Base-by-base conservation (phyloP, 2,113 vertebrate genomes). In the Bufo gargarizans region DNA sequence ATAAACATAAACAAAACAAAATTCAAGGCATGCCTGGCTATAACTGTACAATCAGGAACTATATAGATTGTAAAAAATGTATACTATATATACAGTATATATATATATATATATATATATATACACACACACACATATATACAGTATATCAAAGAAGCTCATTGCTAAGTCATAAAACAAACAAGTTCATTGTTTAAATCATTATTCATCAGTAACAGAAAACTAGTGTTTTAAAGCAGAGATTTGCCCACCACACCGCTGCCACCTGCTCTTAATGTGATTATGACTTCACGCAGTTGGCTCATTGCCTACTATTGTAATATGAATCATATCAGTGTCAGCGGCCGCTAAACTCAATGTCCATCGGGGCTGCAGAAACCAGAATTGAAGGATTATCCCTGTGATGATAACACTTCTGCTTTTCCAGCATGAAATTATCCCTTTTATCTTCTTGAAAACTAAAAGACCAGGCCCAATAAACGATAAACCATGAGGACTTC, bases 191-290 rank as follows among this genome's bases (percentile, higher is more conserved):
- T 55, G 17, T 22, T 78, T 11, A 20, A 22, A 7, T 19, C 56
- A 55, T 13, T 2, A 78, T 55, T 9, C 50, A 14, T n/a, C 77
- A 77, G 20, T 79, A 20, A 22, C 50, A 78, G 9, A 78, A 53
- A 17, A 20, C 7, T n/a, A n/a, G 49, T 53, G 17, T 45, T 5
- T 55, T 50, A 22, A 13, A 78, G 50, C 50, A n/a, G 74, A 43
- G 17, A 9, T 10, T 20, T 77, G 47, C 47, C 58, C 78, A 59
- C 22, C 8, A 63, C 17, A 13, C 12, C 6, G 58, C 6, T 82
- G 22, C 78, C 78, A 82, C 79, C 79, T 82, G 79, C 79, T 61
- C 16, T 19, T 69, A 65, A 83, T 83, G 45, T 69, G 47, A 84
- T 53, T 81, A 16, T 81, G 22, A 61, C 55, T 45, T 17, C 33